Conservation (phyloP, 2,888 invertebrate species). For the Drosophila koepferae region DNA sequence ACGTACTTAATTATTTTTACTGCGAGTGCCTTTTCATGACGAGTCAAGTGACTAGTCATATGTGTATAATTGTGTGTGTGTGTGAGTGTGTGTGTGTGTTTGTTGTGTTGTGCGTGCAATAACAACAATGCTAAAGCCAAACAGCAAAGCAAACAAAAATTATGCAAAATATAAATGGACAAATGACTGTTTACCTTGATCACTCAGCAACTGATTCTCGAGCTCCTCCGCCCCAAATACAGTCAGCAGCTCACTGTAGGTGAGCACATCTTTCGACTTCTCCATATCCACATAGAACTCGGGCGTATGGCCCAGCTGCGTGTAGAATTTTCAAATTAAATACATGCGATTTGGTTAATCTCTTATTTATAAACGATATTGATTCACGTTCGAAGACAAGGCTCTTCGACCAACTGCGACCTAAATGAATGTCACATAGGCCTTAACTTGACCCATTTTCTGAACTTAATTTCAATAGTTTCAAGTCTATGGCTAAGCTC, state of each 20-base stretch:
- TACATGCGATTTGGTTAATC: slow-evolving; percentile 36
- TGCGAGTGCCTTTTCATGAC: slow-evolving; percentile 14
- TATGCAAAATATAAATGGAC: slow-evolving; percentile 1
- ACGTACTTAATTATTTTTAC: slow-evolving; percentile 72
- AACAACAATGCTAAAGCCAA: slow-evolving; percentile 36
- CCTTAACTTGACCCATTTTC: slow-evolving; percentile 54
- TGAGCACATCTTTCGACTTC: slow-evolving; percentile 87
- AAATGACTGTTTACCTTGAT: slow-evolving; percentile 89
- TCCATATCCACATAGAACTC: slow-evolving; percentile 91
- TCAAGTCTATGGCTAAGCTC: slow-evolving; percentile 5
- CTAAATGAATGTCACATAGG: slow-evolving; percentile 61
- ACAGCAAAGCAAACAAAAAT: slow-evolving; percentile 49
- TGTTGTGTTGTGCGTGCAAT: slow-evolving; percentile 27
- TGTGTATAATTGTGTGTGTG: background rate
- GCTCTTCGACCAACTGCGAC: slow-evolving; percentile 2
- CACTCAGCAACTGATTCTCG: slow-evolving; percentile 89
- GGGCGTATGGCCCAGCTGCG: slow-evolving; percentile 91
- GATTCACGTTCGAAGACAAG: slow-evolving; percentile 55
- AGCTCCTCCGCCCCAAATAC: slow-evolving; percentile 90
- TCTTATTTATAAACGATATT: slow-evolving; percentile 62
- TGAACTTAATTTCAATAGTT: background rate
- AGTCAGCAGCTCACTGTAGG: slow-evolving; percentile 88
- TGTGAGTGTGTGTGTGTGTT: slow-evolving; percentile 6
- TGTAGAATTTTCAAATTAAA: slow-evolving; percentile 51
- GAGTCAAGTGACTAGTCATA: slow-evolving; percentile 7